Evolutionary conservation across 2,113 vertebrate genomes (phyloP).

Genomic region (Anas platyrhynchos): DNA sequence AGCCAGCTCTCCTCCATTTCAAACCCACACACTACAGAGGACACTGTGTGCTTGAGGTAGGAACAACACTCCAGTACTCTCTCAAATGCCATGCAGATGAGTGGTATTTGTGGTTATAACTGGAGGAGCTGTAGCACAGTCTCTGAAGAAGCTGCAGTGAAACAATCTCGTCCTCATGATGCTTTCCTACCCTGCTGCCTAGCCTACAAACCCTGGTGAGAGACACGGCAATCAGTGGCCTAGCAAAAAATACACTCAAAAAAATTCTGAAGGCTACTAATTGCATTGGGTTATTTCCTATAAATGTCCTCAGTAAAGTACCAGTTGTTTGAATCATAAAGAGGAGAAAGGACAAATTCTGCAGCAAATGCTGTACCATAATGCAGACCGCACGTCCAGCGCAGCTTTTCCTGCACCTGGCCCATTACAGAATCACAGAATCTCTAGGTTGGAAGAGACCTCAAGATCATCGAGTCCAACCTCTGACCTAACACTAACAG

Average conservation of each 20-base stretch:
- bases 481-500: too few relatives aligned
- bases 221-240: background rate
- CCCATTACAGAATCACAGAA: too few relatives aligned
- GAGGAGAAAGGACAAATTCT: background rate
- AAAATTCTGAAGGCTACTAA: background rate
- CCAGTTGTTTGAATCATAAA: background rate
- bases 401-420: background rate
- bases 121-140: background rate
- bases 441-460: too few relatives aligned
- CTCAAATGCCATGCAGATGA: background rate
- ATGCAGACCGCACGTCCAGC: background rate
- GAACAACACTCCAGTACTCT: background rate
- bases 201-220: background rate
- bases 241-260: background rate
- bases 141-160: background rate
- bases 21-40: background rate
- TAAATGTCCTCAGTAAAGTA: accelerated
- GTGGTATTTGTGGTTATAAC: accelerated
- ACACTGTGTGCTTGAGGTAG: accelerated
- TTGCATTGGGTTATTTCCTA: background rate
- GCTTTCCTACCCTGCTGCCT: background rate
- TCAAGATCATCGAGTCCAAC: too few relatives aligned
- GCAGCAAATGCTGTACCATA: background rate
- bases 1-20: background rate
- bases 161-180: background rate